Base-by-base conservation (phyloP, 1,140 invertebrate species). In the Spodoptera litura region DNA sequence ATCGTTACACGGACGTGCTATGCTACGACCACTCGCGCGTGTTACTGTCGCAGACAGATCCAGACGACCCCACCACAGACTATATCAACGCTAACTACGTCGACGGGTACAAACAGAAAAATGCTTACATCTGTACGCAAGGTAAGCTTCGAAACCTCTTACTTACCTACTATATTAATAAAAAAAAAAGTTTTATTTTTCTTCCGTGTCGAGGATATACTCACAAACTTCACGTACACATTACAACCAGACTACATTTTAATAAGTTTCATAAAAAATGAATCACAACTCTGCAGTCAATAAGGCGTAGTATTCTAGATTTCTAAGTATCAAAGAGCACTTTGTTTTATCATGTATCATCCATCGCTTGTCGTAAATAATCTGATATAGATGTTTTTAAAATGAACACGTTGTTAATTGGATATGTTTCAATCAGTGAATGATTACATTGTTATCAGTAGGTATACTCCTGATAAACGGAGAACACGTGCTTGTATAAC, bases 81-180 rank as follows among this genome's bases (percentile, higher is more conserved):
- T 99, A 99, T 89, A 99, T 99, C 88, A 99, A 99, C 95, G 99
- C 98, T 38, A 99, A 99, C 96, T 99, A 97, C 95, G 98, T 99
- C 38, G 99, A 99, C 95, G 99, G 99, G 4, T 99, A 99, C 94
- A 98, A 98, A 92, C 98, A 99, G 92, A 99, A 98, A 88, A 99
- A 99, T 95, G 98, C 99, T 58, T 99, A 99, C 93, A 99, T 99
- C 90, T 99, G 97, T 82, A 99, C 99, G 84, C 99, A 99, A 96
- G 98, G 97, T 97, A 87, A 94, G 87, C 4, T 31, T 31, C 31
- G 3, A 31, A 31, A 31, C 3, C 3, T 31, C 31, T 31, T 4
- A 20, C 20, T 20, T 20, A 20, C 20, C 31, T 31, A 31, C 31
- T 31, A 31, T 31, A 4, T 31, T 4, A 31, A 31, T 31, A 20